Conservation (phyloP, 2,888 invertebrate genomes). For the Xestia ashworthii region DNA sequence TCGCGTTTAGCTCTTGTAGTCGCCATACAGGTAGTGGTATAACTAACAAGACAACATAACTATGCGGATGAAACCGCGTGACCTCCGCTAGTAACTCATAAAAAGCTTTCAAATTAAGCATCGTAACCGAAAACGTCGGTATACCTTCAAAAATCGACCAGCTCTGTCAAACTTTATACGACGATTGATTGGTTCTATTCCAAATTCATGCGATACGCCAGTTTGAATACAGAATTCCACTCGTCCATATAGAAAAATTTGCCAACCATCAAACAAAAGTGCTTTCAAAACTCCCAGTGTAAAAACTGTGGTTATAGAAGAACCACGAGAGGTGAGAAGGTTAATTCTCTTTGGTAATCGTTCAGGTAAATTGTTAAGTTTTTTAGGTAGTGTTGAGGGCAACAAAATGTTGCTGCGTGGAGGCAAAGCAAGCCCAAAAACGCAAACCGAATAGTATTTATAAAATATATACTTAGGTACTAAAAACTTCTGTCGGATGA, state of each 20-base stretch:
- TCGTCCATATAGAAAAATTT: constrained; percentile 46
- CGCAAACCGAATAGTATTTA: not conserved
- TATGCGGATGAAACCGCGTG: too few relatives aligned
- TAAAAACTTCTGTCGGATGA: too few relatives aligned
- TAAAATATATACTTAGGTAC: too few relatives aligned
- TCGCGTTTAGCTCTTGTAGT: too few relatives aligned
- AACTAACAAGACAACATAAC: too few relatives aligned
- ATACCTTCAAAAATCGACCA: constrained; percentile 1
- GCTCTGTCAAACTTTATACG: constrained; percentile 2
- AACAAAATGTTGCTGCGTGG: not conserved
- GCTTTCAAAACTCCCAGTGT: constrained; percentile 23
- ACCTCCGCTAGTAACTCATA: not conserved
- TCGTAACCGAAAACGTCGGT: not conserved
- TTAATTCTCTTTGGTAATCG: not conserved
- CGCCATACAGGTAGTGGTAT: too few relatives aligned
- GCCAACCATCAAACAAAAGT: constrained; percentile 44
- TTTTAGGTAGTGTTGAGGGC: not conserved
- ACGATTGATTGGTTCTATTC: constrained; percentile 31
- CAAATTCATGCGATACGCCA: constrained; percentile 36
- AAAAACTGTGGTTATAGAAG: constrained; percentile 22
- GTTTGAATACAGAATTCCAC: constrained; percentile 18
- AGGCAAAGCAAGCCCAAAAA: too few relatives aligned
- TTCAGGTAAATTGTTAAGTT: not conserved
- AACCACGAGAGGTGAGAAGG: not conserved
- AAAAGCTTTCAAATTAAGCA: not conserved